Evolutionary conservation across 2,797 vertebrate genomes (phyloP).

Genomic region (Enteromius treurensis): DNA sequence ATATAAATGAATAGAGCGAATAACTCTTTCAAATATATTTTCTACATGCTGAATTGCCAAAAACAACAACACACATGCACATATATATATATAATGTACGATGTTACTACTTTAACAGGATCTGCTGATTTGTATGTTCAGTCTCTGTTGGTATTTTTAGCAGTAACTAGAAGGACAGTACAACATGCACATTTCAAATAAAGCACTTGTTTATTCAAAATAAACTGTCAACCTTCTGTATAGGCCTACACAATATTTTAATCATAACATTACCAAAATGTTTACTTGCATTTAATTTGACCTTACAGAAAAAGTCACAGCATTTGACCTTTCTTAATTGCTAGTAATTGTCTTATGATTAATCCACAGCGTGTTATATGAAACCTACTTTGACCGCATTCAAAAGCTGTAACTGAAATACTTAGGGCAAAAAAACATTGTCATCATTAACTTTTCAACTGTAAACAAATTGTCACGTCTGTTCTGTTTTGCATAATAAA

Average conservation of each 20-base stretch:
- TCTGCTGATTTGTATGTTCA: conserved; percentile 60
- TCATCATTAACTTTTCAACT: background rate
- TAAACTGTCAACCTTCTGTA: background rate
- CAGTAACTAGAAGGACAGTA: background rate
- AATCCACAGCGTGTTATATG: background rate
- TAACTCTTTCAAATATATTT: background rate
- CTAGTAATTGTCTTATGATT: background rate
- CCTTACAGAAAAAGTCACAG: background rate
- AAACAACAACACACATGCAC: background rate
- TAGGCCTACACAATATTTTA: background rate
- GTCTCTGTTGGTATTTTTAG: background rate
- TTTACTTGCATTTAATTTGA: background rate
- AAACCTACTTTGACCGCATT: background rate
- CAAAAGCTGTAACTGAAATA: background rate
- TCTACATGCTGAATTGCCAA: background rate
- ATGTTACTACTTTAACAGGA: background rate
- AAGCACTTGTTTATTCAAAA: background rate
- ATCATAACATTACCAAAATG: background rate
- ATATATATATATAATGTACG: background rate
- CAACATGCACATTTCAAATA: background rate
- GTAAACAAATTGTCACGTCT: background rate
- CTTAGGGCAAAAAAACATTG: background rate
- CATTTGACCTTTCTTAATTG: background rate
- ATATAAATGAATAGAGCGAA: background rate
- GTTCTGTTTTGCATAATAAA: background rate